Percentiles rank a stretch among this genome's conserved stretches.
Evolutionary conservation across 1,140 invertebrate genomes (phyloP).

Genomic region (Periplaneta americana): DNA sequence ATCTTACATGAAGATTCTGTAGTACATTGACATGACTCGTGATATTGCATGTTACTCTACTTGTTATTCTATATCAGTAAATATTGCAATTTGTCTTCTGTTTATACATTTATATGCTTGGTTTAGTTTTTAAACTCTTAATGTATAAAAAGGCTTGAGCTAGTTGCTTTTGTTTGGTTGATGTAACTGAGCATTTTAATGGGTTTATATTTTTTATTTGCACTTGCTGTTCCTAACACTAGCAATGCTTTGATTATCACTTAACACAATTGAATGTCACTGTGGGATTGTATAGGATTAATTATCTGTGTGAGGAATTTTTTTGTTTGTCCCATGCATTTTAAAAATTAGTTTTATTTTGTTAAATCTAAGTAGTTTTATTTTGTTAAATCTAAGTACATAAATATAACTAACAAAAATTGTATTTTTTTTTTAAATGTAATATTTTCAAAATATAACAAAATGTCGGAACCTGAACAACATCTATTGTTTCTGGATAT

Average conservation of each 20-base stretch:
- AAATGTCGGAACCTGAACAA: too few species aligned
- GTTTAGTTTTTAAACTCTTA: background rate
- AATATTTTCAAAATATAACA: too few species aligned
- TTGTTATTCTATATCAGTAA: background rate
- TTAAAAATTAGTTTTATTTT: too few species aligned
- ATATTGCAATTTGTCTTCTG: background rate
- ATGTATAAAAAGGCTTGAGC: too few species aligned
- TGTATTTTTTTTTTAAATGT: too few species aligned
- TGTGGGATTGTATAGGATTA: too few species aligned
- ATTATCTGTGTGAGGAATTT: too few species aligned
- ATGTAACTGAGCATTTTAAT: background rate
- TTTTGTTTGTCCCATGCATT: too few species aligned
- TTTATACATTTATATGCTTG: background rate
- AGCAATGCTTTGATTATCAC: background rate
- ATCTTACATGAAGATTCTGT: background rate
- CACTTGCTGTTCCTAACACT: background rate
- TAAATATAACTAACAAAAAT: too few species aligned
- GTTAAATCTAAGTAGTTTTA: too few species aligned
- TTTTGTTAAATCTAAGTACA: too few species aligned
- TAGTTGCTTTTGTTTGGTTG: background rate
- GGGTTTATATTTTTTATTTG: background rate
- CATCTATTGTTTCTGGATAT: too few species aligned
- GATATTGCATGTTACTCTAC: background rate
- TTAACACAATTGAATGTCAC: background rate
- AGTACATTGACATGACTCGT: background rate